Evolutionary conservation across 2,888 invertebrate genomes (phyloP).

Genomic region (Ecdyonurus torrentis): DNA sequence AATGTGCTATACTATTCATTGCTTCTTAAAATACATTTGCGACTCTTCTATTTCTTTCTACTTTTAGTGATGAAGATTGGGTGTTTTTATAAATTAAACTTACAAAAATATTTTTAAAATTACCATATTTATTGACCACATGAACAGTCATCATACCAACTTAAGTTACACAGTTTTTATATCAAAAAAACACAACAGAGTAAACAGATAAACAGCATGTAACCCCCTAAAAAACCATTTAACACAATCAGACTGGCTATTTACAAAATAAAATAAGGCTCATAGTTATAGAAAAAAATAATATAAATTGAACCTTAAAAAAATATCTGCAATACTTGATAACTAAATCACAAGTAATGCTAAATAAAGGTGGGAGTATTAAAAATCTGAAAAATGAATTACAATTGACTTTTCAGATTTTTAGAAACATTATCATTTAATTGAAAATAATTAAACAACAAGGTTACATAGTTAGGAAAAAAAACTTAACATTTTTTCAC

Average conservation of each 20-base stretch:
- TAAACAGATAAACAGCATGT: background rate
- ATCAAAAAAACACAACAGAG: background rate
- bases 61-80: too few relatives aligned
- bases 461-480: background rate
- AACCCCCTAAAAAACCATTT: slow-evolving; percentile 2
- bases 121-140: slow-evolving; percentile 4
- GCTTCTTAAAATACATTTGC: too few relatives aligned
- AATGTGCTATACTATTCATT: too few relatives aligned
- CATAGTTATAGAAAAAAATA: background rate
- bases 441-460: background rate
- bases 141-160: slow-evolving; percentile 3
- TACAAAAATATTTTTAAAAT: background rate
- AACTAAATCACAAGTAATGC: background rate
- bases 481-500: background rate
- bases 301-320: background rate
- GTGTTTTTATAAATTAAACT: too few relatives aligned
- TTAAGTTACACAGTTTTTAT: background rate
- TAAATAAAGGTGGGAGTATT: background rate
- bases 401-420: background rate
- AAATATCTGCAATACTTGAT: background rate
- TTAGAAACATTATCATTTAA: background rate
- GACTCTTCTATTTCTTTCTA: too few relatives aligned
- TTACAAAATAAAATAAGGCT: background rate
- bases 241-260: background rate
- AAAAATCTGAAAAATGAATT: background rate